Evolutionary conservation across 2,113 vertebrate genomes (phyloP), one percentile per base, ranked within the genome.

Genomic region (Puntigrus tetrazona): DNA sequence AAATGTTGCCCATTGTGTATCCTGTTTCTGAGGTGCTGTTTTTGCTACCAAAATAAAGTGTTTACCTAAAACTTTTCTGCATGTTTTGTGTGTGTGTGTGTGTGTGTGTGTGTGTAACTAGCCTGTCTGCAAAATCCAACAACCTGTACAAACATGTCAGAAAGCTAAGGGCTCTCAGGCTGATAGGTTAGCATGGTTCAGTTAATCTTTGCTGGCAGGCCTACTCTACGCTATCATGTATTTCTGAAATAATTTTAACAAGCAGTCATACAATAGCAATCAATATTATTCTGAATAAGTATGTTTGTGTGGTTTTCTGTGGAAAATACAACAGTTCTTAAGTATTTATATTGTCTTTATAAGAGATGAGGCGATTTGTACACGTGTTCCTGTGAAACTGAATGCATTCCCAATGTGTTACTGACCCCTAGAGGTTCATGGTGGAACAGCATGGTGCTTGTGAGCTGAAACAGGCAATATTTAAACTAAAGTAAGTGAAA

Each of bases 11-110:
- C 87, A 87, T 81, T 74, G 22, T 72, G 85, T 87, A 89, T 63
- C 87, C 87, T 88, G 86, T 88, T 89, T 90, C 90, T 77, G 86
- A 90, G 93, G 94, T 93, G 94, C 92, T 94, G 91, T 92, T 93
- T 94, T 94, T 95, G 93, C 92, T 92, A 94, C 91, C 89, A 92
- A 92, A 94, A 88, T 84, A 93, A 94, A 57, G 89, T 92, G 92
- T 95, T 94, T 93, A 93, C 92, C 90, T 89, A 93, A 89, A 87
- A 75, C 13, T 31, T 5, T 6, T 29, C n/a, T 2, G 9, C 1
- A 4, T 29, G 25, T 47, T 3, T 75, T 27, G 29, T 7, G 13
- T 74, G n/a, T n/a, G n/a, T n/a, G n/a, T n/a, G n/a, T n/a, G n/a
- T n/a, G n/a, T n/a, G n/a, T n/a, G n/a, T n/a, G n/a, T n/a, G n/a